Percentiles rank a stretch among this genome's conserved stretches.
Conservation (phyloP, 2,888 invertebrate genomes). For the Phrixothrix hirtus region DNA sequence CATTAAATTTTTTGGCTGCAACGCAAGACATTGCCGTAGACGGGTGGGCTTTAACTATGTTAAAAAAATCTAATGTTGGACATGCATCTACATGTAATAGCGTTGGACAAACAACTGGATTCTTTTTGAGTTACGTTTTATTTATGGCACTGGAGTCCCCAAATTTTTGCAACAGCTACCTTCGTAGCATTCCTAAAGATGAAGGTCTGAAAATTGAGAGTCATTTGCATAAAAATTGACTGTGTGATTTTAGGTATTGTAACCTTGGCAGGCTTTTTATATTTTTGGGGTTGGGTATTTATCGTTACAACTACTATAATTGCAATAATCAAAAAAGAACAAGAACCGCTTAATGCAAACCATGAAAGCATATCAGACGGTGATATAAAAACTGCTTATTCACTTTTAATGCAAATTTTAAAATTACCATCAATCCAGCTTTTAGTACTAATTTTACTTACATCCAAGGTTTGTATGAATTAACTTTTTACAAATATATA, state of each 20-base stretch:
- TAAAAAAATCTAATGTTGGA: slow-evolving; percentile 93
- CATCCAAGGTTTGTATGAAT: slow-evolving; percentile 75
- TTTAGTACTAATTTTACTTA: slow-evolving; percentile 79
- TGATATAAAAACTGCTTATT: slow-evolving; percentile 75
- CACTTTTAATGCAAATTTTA: slow-evolving; percentile 79
- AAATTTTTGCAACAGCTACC: slow-evolving; percentile 92
- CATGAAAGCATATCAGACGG: slow-evolving; percentile 53
- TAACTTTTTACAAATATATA: neutral
- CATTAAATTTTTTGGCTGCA: slow-evolving; percentile 93
- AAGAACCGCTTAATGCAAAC: slow-evolving; percentile 56
- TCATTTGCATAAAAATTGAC: no score
- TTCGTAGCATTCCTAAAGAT: slow-evolving; percentile 71
- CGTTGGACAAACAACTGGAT: slow-evolving; percentile 97
- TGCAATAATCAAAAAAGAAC: slow-evolving; percentile 85
- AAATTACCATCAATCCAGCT: slow-evolving; percentile 79
- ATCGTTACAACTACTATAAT: slow-evolving; percentile 87
- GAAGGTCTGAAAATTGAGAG: no score
- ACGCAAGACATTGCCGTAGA: slow-evolving; percentile 99
- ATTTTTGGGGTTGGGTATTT: slow-evolving; percentile 95
- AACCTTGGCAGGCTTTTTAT: slow-evolving; percentile 74
- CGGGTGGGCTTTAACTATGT: slow-evolving; percentile 99
- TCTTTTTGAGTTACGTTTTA: slow-evolving; percentile 93
- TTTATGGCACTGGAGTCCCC: slow-evolving; percentile 96
- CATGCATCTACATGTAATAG: slow-evolving; percentile 99
- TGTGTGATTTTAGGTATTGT: slow-evolving; percentile 51